Evolutionary conservation across 2,888 invertebrate species (phyloP), one percentile per base, ranked within the genome.

Genomic region (Shargacucullia verbasci): DNA sequence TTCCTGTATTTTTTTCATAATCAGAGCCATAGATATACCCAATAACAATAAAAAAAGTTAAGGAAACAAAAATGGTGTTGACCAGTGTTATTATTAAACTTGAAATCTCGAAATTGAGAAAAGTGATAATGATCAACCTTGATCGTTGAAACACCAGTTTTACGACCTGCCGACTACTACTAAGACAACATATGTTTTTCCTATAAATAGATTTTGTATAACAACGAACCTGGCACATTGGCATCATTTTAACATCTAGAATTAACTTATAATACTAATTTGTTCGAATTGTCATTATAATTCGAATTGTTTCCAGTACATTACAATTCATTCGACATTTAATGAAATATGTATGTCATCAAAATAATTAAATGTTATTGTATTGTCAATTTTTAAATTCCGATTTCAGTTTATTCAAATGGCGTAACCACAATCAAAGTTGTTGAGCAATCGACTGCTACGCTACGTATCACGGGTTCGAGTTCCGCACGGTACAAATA

Each of bases 81-180:
- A n/a, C n/a, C n/a, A n/a, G 20, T 20, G 20, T 20, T 20, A 20
- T 2, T 2, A 20, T 20, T 20, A 2, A 3, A 20, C 20, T 20
- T 20, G 20, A 20, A 20, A 20, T 20, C 2, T 20, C 20, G 2
- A 20, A 3, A 4, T 4, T 20, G 20, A n/a, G n/a, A 20, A 20
- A 20, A 20, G 20, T 20, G 20, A 3, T 20, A 20, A 60, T 54
- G 15, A 57, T 55, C 35, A 64, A 76, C 81, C 81, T 81, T 82
- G 75, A 76, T 72, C 57, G 48, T 59, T 58, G 35, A 55, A 73
- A 70, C 71, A 67, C 66, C 59, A 68, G 69, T 68, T 77, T 74
- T 68, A 75, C 70, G 63, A 73, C 41, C 49, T 43, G 57, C 54
- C 56, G 55, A 65, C 71, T 65, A 59, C 2, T 65, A 64, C 68